Evolutionary conservation across 1,140 invertebrate genomes (phyloP).

Genomic region (Tachypleus tridentatus): DNA sequence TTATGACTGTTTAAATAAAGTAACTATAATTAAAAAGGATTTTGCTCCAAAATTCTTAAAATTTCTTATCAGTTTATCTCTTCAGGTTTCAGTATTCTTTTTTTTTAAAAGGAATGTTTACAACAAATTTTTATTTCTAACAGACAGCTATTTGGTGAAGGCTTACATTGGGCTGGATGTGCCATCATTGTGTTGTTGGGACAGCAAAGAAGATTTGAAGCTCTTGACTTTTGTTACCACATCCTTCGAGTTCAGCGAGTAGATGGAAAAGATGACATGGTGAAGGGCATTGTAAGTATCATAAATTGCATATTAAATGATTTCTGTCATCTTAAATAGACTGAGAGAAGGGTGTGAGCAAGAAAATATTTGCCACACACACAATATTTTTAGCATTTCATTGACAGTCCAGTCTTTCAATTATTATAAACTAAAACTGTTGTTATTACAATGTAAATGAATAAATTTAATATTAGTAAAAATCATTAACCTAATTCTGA

Average conservation of each 20-base stretch:
- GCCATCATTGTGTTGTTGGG: constrained; percentile 94
- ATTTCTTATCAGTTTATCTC: too few species aligned
- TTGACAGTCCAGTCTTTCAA: background rate
- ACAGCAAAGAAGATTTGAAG: constrained; percentile 93
- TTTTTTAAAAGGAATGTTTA: too few species aligned
- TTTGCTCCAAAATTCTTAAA: too few species aligned
- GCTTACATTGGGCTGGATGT: constrained; percentile 97
- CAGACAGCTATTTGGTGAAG: constrained; percentile 95
- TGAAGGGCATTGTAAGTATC: constrained; percentile 87
- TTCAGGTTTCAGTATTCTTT: too few species aligned
- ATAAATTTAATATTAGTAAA: too few species aligned
- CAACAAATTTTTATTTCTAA: too few species aligned
- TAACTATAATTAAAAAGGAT: too few species aligned
- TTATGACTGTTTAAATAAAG: too few species aligned
- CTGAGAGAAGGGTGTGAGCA: background rate
- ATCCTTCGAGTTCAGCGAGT: constrained; percentile 91
- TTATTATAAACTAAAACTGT: constrained; percentile 1
- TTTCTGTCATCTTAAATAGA: constrained; percentile 6
- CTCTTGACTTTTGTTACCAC: constrained; percentile 98
- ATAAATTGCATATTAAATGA: background rate
- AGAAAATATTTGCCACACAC: too few species aligned
- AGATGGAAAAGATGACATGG: constrained; percentile 89
- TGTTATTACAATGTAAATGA: constrained; percentile 1
- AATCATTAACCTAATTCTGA: too few species aligned
- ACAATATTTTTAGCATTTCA: background rate